phyloP scores from a whole-genome alignment of 2,888 invertebrate genomes.

The Hyposoter dolosus region DNA sequence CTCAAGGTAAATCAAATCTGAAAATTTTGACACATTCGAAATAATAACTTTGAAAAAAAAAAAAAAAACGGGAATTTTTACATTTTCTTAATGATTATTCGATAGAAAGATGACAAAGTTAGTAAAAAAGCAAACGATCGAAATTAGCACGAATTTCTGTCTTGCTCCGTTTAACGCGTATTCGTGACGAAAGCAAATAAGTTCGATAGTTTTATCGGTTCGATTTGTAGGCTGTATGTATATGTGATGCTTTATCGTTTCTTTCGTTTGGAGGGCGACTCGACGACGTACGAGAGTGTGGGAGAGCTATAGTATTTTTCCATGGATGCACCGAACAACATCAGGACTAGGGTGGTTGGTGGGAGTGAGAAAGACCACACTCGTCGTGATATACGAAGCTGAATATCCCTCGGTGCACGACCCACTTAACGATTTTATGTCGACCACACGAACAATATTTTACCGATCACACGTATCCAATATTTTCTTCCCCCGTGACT shows the following conservation, averaged over 20 bases:
- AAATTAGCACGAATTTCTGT: neutral
- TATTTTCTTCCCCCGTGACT: slow-evolving; percentile 41
- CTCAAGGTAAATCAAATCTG: neutral
- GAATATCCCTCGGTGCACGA: slow-evolving; percentile 69
- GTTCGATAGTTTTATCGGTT: slow-evolving; percentile 58
- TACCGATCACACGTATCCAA: slow-evolving; percentile 61
- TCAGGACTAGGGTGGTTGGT: slow-evolving; percentile 2
- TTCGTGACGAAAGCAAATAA: slow-evolving; percentile 58
- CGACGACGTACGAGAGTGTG: neutral
- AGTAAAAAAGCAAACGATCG: neutral
- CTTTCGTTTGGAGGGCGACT: slow-evolving; percentile 28
- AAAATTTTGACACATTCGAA: slow-evolving; percentile 24
- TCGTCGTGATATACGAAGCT: slow-evolving; percentile 48
- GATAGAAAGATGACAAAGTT: no score
- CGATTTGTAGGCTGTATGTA: slow-evolving; percentile 50
- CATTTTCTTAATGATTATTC: neutral
- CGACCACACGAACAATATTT: slow-evolving; percentile 66
- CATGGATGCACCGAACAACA: slow-evolving; percentile 31
- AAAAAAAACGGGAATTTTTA: neutral
- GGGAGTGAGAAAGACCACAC: slow-evolving; percentile 12
- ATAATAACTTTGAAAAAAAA: neutral
- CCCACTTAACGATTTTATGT: slow-evolving; percentile 79
- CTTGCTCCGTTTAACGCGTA: neutral
- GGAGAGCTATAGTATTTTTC: slow-evolving; percentile 15
- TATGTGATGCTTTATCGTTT: slow-evolving; percentile 53